These are phyloP conservation scores for Yponomeuta plumbellus DNA, from an alignment of 2,888 invertebrate species.

Conservation along the genomic window DNA sequence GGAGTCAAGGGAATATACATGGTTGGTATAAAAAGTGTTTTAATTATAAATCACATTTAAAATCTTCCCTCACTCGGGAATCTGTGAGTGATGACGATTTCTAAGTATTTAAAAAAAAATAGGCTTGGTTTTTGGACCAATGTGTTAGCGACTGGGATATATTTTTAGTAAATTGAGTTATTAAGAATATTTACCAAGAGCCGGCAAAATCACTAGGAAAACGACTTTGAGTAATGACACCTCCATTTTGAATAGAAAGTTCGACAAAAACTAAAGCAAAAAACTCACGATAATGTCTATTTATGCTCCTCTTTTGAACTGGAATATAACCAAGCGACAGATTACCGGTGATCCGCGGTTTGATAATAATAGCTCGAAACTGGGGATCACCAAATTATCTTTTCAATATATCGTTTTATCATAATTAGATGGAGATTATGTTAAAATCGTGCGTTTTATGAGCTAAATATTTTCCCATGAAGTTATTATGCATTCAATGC, in stretches of 20 bases:
- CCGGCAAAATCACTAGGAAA: slow-evolving; percentile 1
- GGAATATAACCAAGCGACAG: neutral
- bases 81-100: too few species aligned
- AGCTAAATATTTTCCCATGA: slow-evolving; percentile 9
- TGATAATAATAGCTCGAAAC: neutral
- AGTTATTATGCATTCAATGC: neutral
- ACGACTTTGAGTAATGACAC: neutral
- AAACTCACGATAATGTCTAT: neutral
- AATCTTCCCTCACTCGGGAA: too few species aligned
- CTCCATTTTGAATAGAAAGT: neutral
- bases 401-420: neutral
- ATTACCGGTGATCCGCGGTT: neutral
- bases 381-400: neutral
- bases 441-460: neutral
- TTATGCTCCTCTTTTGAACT: neutral
- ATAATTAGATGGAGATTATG: slow-evolving; percentile 10
- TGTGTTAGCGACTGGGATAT: too few species aligned
- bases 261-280: neutral
- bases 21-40: too few species aligned
- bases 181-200: neutral
- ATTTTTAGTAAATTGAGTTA: neutral
- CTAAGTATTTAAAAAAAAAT: too few species aligned
- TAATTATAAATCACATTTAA: too few species aligned
- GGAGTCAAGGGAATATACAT: too few species aligned
- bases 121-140: too few species aligned